Evolutionary conservation across 2,888 invertebrate species (phyloP).

Genomic region (Philereme vetulata): DNA sequence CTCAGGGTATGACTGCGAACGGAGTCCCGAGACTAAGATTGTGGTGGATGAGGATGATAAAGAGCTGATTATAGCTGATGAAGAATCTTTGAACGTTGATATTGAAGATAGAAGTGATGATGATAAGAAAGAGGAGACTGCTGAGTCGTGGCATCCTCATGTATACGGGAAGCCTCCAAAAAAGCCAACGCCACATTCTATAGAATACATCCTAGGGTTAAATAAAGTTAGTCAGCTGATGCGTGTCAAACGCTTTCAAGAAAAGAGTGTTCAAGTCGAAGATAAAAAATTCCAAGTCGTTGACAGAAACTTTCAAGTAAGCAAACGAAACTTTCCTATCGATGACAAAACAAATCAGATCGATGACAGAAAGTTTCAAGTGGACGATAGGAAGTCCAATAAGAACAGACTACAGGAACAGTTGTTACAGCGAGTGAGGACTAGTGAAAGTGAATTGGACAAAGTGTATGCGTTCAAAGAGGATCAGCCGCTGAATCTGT

Average conservation of each 20-base stretch:
- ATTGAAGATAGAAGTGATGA: constrained; percentile 32
- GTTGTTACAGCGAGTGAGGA: constrained; percentile 69
- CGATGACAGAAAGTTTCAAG: constrained; percentile 56
- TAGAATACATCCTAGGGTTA: constrained; percentile 93
- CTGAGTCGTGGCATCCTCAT: constrained; percentile 92
- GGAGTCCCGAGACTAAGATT: constrained; percentile 63
- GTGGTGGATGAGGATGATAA: constrained; percentile 66
- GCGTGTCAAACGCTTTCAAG: constrained; percentile 58
- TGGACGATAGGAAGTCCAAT: constrained; percentile 58
- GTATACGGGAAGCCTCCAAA: constrained; percentile 93
- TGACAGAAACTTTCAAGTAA: constrained; percentile 35
- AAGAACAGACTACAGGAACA: constrained; percentile 76
- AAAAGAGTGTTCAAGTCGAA: constrained; percentile 67
- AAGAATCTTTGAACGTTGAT: constrained; percentile 45
- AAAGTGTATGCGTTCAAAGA: constrained; percentile 59
- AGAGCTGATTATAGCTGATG: constrained; percentile 56
- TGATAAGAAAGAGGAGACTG: constrained; percentile 49
- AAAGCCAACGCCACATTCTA: constrained; percentile 93
- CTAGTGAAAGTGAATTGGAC: constrained; percentile 67
- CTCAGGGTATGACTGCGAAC: constrained; percentile 54
- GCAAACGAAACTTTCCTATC: constrained; percentile 53
- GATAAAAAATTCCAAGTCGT: constrained; percentile 36
- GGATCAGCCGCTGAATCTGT: constrained; percentile 85
- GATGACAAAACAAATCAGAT: constrained; percentile 42
- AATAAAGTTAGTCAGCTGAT: constrained; percentile 65